phyloP scores from a whole-genome alignment of 2,113 vertebrate species.

The Mustela lutreola region DNA sequence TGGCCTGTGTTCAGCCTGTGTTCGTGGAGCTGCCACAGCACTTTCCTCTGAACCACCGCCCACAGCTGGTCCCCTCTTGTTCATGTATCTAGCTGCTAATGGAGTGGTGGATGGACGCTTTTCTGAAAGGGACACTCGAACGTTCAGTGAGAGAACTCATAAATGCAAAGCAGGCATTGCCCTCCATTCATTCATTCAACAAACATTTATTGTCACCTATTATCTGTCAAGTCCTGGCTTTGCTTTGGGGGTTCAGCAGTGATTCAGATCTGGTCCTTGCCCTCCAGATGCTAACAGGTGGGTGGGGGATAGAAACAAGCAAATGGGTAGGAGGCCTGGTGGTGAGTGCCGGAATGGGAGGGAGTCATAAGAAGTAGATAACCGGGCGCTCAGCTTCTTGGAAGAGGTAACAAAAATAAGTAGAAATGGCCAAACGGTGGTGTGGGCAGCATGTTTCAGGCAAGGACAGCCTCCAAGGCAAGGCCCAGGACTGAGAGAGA shows the following conservation, averaged over 20 bases:
- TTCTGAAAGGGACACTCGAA: not conserved
- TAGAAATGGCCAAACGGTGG: not conserved
- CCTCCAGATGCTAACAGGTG: not conserved
- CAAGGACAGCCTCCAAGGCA: not conserved
- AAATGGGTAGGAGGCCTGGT: not conserved
- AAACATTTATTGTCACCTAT: not conserved
- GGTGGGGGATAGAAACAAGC: not conserved
- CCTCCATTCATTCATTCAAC: slow-evolving; percentile 50
- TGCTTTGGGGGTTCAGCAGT: not conserved
- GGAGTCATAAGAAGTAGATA: not conserved
- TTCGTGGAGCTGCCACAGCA: not conserved
- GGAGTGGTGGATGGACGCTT: not conserved
- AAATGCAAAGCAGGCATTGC: not conserved
- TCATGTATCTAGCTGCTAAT: not conserved
- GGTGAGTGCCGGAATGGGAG: not conserved
- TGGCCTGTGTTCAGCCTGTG: not conserved
- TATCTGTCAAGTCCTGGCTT: not conserved
- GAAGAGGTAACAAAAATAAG: not conserved
- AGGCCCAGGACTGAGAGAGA: not conserved
- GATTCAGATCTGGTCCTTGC: not conserved
- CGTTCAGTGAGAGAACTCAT: not conserved
- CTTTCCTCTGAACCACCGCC: not conserved
- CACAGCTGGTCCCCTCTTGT: not conserved
- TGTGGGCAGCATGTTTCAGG: not conserved
- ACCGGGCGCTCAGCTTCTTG: not conserved